Conservation (phyloP, 37 sponge, comb jelly and placozoan genomes). For the Chondrilla cf. caribensis region DNA sequence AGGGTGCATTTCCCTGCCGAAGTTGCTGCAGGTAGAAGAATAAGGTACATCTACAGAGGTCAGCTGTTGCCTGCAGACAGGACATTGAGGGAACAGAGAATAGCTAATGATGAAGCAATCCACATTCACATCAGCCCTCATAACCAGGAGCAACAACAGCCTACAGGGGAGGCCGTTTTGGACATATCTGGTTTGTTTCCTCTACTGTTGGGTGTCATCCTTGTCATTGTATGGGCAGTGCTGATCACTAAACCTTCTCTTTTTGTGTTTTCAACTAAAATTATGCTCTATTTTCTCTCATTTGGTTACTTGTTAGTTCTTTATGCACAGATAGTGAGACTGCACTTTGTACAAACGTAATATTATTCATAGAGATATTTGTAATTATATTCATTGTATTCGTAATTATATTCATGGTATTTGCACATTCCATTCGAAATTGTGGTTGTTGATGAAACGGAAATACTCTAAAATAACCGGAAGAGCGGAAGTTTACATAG, state of each 20-base stretch:
- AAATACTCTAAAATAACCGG: neutral
- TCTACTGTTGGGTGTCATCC: neutral
- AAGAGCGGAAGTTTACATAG: slow-evolving; percentile 13
- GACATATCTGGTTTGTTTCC: neutral
- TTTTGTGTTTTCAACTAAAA: slow-evolving; percentile 3
- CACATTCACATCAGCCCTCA: neutral
- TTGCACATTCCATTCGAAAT: neutral
- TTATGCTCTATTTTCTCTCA: slow-evolving; percentile 14
- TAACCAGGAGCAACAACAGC: no score
- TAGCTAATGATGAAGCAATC: neutral
- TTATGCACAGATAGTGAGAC: neutral
- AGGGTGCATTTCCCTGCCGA: neutral
- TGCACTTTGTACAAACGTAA: neutral
- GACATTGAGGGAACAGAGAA: neutral
- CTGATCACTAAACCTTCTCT: neutral
- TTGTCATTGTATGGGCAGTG: neutral
- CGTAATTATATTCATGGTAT: neutral
- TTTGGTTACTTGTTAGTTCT: neutral
- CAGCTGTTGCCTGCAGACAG: neutral
- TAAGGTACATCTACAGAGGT: neutral
- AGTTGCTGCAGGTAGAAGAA: no score
- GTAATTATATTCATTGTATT: neutral
- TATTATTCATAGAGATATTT: neutral
- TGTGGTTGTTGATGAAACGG: neutral
- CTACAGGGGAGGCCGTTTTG: neutral